Evolutionary conservation across 2,888 invertebrate genomes (phyloP), one percentile per base, ranked within the genome.

Genomic region (Nomada goodeniana): DNA sequence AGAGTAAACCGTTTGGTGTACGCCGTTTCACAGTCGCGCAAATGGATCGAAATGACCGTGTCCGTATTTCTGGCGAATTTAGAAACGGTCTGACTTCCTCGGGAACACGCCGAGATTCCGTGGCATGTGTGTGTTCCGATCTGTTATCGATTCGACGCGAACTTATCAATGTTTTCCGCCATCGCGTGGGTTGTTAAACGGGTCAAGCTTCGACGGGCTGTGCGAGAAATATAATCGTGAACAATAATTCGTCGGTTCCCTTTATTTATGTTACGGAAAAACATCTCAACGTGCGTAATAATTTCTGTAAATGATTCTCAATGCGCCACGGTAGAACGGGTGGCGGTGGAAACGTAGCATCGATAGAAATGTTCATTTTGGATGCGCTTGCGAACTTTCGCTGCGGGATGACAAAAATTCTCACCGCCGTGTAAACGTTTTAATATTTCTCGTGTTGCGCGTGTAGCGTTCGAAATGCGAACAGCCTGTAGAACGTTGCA

Each of bases 1-100:
- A 83, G 65, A 63, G 82, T 85, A 73, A 73, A 82, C 76, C 65
- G 73, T 83, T 73, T 53, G 57, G 57, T 23, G 64, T 70, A 65
- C 60, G 18, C 57, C 60, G 57, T 23, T 68, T 71, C 44, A 80
- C 68, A 57, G 64, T 47, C 63, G 42, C 70, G 70, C 78, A 61
- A 61, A 55, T 44, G 55, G 60, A 7, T 55, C 61, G 70, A 67
- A 59, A 63, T 36, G 79, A 52, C 67, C 36, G 36, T 59, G 67
- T 63, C 52, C 52, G 47, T 63, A 70, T 72, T 61, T 65, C 47
- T 70, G 59, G 76, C 70, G 80, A 83, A 85, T 86, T 69, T 77
- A 67, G 74, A 63, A 77, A 64, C 64, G 76, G 75, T 77, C 64
- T 29, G 15, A 29, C 20, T 26, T 47, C 42, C 52, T 52, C 47